Conservation (phyloP, 1,140 invertebrate genomes). For the Polypedilum vanderplanki region DNA sequence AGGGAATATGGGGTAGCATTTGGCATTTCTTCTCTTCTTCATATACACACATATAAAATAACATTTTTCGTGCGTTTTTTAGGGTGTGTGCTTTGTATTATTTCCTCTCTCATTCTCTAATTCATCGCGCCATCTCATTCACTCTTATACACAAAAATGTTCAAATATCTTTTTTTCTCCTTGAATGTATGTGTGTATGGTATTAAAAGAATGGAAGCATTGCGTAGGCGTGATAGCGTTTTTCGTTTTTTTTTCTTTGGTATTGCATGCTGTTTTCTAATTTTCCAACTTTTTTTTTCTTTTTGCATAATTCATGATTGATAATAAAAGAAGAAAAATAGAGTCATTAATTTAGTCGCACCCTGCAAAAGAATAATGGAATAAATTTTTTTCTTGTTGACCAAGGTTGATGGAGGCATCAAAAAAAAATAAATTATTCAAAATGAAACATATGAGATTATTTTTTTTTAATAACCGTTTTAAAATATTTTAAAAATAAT, state of each 20-base stretch:
- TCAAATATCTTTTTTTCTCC: too few relatives aligned
- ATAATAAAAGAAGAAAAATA: neutral
- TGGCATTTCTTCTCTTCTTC: too few relatives aligned
- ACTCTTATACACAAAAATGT: neutral
- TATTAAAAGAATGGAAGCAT: slow-evolving; percentile 12
- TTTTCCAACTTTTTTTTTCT: neutral
- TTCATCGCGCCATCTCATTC: neutral
- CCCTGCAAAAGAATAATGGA: neutral
- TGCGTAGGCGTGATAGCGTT: slow-evolving; percentile 8
- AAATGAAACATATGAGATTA: too few relatives aligned
- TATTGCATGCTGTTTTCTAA: slow-evolving; percentile 18
- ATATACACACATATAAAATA: too few relatives aligned
- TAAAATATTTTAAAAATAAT: too few relatives aligned
- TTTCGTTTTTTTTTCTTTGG: neutral
- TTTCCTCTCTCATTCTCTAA: slow-evolving; percentile 2
- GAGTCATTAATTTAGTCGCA: neutral
- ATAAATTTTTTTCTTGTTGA: too few relatives aligned
- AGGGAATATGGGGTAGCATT: too few relatives aligned
- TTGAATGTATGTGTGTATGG: neutral
- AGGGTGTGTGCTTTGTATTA: neutral
- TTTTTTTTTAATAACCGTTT: too few relatives aligned
- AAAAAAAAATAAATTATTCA: too few relatives aligned
- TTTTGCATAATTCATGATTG: neutral
- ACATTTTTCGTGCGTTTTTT: too few relatives aligned
- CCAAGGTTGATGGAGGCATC: too few relatives aligned